Conservation (phyloP, 2,888 invertebrate species). For the Allolobophora icterica region DNA sequence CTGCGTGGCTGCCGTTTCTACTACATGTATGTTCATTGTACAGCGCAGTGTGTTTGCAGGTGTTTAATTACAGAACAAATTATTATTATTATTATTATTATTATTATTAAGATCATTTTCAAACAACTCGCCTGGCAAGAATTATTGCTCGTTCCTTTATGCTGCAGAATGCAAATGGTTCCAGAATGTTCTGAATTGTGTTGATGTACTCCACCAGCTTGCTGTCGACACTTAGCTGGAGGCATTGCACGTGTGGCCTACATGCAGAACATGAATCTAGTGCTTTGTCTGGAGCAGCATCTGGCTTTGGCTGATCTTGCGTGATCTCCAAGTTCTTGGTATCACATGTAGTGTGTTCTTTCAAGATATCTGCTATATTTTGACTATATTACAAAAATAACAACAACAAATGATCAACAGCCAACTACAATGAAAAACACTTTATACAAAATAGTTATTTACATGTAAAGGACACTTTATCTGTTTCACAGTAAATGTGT, state of each 20-base stretch:
- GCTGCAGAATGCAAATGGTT: not conserved
- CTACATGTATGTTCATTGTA: too few species aligned
- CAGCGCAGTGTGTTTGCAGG: too few species aligned
- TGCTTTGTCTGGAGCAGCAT: not conserved
- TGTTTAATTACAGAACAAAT: too few species aligned
- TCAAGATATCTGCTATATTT: not conserved
- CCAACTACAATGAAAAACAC: too few species aligned
- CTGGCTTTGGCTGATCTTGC: not conserved
- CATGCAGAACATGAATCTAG: not conserved
- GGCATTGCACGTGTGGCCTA: not conserved
- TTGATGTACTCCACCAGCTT: not conserved
- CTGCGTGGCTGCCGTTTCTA: too few species aligned
- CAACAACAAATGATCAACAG: not conserved
- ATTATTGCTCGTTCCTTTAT: not conserved
- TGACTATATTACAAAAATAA: too few species aligned
- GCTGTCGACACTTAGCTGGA: not conserved
- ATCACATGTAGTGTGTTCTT: slow-evolving; percentile 9
- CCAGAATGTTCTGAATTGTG: not conserved
- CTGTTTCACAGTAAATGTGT: too few species aligned
- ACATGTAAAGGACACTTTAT: too few species aligned
- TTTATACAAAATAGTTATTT: too few species aligned
- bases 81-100: too few species aligned
- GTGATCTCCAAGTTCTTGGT: not conserved
- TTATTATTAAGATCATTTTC: too few species aligned
- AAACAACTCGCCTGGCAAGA: not conserved